Base-by-base conservation (phyloP, 1,140 invertebrate genomes). In the Drosophila ercepeae region DNA sequence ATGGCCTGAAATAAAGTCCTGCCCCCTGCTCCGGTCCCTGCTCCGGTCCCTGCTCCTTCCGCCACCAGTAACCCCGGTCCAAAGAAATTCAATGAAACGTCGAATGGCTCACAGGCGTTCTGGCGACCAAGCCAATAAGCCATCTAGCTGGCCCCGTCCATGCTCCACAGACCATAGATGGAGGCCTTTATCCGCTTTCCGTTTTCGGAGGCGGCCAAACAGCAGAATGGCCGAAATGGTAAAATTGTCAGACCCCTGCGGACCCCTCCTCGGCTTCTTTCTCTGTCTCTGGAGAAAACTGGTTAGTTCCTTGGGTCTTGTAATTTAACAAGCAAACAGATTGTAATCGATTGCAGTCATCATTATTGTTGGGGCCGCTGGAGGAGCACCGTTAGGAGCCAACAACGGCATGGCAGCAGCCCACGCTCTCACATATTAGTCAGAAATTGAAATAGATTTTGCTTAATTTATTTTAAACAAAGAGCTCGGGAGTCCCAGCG, bases 241-340 rank as follows among this genome's bases (percentile, higher is more conserved):
- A 63, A 86, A 84, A 83, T 84, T 82, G 78, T 51, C 77, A 73
- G 65, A 3, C 8, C 23, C 25, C 45, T 1, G 16, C 13, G 13
- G 14, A 16, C 45, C 9, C 25, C 39, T 3, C 0, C 19, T 8
- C n/a, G n/a, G 29, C 23, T 13, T 19, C n/a, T 16, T 11, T 25
- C 21, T 34, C 42, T n/a, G 8, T 29, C 27, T 46, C 29, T 39
- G 32, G 39, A 29, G 49, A 63, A 71, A 83, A 79, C 79, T 70
- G 71, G 79, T 78, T 84, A 52, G 50, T 67, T 78, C 44, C 63
- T 78, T 60, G 58, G 75, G 70, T 73, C 76, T 84, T 82, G 81
- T 76, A 77, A 77, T 73, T 88, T 82, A 84, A 84, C 81, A 88
- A 84, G 81, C 82, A 74, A 69, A 72, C 82, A 77, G 82, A 84